phyloP scores from a whole-genome alignment of 2,888 invertebrate species.

The Chironomus tentans region DNA sequence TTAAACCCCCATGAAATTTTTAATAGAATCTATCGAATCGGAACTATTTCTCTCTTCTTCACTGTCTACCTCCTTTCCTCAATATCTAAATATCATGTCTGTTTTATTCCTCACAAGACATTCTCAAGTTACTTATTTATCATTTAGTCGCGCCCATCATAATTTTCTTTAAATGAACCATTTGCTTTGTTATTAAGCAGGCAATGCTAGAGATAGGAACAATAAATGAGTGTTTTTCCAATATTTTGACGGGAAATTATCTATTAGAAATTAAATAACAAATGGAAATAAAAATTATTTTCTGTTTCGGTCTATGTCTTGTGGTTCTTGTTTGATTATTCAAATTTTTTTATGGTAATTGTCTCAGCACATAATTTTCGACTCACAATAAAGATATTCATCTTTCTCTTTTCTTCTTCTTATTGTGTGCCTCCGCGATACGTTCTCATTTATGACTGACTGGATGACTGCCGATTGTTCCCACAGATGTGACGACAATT shows the following conservation, averaged over 20 bases:
- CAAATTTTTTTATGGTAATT: conserved; percentile 7
- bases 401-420: neutral
- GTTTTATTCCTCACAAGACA: too few relatives aligned
- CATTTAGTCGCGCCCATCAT: neutral
- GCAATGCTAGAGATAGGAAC: neutral
- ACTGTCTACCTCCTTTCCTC: neutral
- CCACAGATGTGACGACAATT: neutral
- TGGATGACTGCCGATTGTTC: neutral
- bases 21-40: neutral
- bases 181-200: neutral
- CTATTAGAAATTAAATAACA: neutral
- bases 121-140: too few relatives aligned
- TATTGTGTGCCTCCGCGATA: too few relatives aligned
- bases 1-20: too few relatives aligned
- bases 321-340: conserved; percentile 3
- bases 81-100: neutral
- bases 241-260: neutral
- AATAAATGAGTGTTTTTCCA: neutral
- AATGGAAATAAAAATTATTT: too few relatives aligned
- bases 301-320: too few relatives aligned
- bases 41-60: neutral
- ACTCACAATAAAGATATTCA: neutral
- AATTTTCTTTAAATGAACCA: neutral
- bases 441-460: too few relatives aligned
- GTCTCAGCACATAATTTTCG: conserved; percentile 7